Conservation (phyloP, 2,888 invertebrate species). For the Luperina nickerlii region DNA sequence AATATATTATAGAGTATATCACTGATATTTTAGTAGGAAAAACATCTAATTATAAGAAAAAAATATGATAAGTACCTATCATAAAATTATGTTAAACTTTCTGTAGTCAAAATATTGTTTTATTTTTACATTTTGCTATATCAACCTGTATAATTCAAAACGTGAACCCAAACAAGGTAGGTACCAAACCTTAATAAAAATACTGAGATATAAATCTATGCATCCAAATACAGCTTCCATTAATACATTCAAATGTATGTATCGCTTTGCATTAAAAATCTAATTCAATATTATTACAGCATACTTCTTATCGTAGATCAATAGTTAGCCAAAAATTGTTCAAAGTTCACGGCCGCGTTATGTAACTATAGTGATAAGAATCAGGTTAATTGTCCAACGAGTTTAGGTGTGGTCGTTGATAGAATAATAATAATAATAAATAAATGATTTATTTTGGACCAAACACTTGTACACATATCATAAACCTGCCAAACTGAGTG, state of each 20-base stretch:
- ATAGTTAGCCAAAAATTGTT: constrained; percentile 55
- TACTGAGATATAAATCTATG: constrained; percentile 42
- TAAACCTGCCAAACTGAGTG: too few relatives aligned
- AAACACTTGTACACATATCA: too few relatives aligned
- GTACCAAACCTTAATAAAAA: constrained; percentile 28
- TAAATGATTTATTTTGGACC: too few relatives aligned
- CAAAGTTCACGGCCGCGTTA: constrained; percentile 60
- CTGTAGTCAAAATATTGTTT: not conserved
- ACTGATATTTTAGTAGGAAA: not conserved
- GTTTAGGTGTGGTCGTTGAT: constrained; percentile 36
- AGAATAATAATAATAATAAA: not conserved
- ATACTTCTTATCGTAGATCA: constrained; percentile 52
- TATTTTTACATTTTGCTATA: not conserved
- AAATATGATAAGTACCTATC: not conserved
- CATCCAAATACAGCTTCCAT: constrained; percentile 34
- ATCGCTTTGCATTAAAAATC: constrained; percentile 59
- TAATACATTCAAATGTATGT: constrained; percentile 62
- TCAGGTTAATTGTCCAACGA: constrained; percentile 53
- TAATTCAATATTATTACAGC: constrained; percentile 60
- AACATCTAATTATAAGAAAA: too few relatives aligned
- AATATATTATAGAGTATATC: not conserved
- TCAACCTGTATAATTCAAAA: constrained; percentile 3
- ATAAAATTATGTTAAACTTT: not conserved
- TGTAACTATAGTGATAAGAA: constrained; percentile 49
- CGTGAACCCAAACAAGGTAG: constrained; percentile 5